These are phyloP conservation scores for Hemaris fuciformis DNA, from an alignment of 2,888 invertebrate species.

Conservation along the genomic window DNA sequence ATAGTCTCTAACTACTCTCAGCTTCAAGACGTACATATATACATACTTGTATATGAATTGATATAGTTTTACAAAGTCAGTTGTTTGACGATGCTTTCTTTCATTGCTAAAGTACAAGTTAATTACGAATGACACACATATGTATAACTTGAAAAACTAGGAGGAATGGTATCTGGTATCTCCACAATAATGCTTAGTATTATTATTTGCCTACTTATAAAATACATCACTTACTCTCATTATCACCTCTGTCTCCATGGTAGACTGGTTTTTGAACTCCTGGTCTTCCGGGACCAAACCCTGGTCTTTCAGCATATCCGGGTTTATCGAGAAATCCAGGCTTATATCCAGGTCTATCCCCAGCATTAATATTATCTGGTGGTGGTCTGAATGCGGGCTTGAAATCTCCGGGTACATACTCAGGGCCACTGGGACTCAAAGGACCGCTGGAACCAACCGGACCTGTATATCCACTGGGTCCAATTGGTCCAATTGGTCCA, in stretches of 20 bases:
- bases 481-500: neutral
- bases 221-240: slow-evolving; percentile 46
- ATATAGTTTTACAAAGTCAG: too few species aligned
- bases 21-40: too few species aligned
- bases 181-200: too few species aligned
- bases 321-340: slow-evolving; percentile 28
- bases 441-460: neutral
- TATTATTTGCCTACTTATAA: too few species aligned
- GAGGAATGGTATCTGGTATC: too few species aligned
- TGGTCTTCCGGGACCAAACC: slow-evolving; percentile 15
- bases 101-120: too few species aligned
- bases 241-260: slow-evolving; percentile 47
- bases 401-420: slow-evolving; percentile 16
- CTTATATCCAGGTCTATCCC: slow-evolving; percentile 27
- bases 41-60: too few species aligned
- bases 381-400: slow-evolving; percentile 36
- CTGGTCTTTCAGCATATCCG: slow-evolving; percentile 25
- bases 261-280: slow-evolving; percentile 36
- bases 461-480: slow-evolving; percentile 9
- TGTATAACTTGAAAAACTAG: too few species aligned
- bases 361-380: slow-evolving; percentile 15
- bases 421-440: slow-evolving; percentile 13
- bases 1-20: too few species aligned
- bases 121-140: too few species aligned
- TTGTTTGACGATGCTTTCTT: too few species aligned